Conservation (phyloP, 2,113 vertebrate species). For the Lipotes vexillifer region DNA sequence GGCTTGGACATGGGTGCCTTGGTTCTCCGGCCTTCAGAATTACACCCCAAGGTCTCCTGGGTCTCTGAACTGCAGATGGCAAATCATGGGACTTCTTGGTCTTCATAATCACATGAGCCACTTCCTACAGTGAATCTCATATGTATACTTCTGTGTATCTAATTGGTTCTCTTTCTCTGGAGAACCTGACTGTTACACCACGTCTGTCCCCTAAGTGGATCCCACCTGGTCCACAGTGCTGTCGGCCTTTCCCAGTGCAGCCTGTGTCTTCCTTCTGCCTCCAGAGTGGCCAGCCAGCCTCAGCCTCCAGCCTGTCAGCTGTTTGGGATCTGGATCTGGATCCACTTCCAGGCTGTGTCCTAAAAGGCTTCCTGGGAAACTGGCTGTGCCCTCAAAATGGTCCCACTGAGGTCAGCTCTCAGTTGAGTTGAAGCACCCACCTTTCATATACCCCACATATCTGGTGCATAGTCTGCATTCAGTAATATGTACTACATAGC, state of each 20-base stretch:
- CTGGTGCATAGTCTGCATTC: background rate
- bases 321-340: too few relatives aligned
- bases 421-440: background rate
- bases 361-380: too few relatives aligned
- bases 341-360: background rate
- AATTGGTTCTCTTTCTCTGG: background rate
- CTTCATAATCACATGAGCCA: background rate
- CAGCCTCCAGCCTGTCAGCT: background rate
- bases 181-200: too few relatives aligned
- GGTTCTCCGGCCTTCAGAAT: background rate
- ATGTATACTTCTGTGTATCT: too few relatives aligned
- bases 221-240: accelerated
- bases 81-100: background rate
- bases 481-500: background rate
- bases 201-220: too few relatives aligned
- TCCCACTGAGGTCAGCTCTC: accelerated
- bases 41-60: background rate
- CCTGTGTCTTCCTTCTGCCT: accelerated
- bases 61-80: background rate
- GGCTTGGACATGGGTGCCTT: background rate
- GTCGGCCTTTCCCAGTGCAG: background rate
- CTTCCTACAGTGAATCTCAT: too few relatives aligned
- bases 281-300: background rate
- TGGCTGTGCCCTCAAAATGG: too few relatives aligned
- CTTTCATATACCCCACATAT: accelerated